Evolutionary conservation across 1,140 invertebrate species (phyloP).

Genomic region (Drosophila obscura): DNA sequence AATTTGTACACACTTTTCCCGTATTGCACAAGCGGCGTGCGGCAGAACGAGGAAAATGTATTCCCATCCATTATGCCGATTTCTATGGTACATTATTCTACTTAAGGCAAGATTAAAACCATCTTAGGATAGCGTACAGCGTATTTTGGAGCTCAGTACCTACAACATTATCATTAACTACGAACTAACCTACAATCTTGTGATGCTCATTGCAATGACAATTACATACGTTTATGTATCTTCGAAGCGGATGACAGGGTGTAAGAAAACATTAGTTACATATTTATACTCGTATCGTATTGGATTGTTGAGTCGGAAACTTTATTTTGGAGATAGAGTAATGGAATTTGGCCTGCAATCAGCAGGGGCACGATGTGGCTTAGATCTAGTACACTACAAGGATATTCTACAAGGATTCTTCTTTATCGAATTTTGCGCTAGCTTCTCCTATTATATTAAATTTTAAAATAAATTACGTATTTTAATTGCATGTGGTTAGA

Average conservation of each 20-base stretch:
- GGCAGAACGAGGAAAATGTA: slow-evolving; percentile 6
- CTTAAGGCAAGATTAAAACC: slow-evolving; percentile 80
- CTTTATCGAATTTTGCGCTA: slow-evolving; percentile 68
- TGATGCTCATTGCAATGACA: slow-evolving; percentile 52
- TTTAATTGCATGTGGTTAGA: slow-evolving; percentile 68
- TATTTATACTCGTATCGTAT: slow-evolving; percentile 24
- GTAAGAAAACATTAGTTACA: background rate
- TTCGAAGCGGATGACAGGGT: slow-evolving; percentile 30
- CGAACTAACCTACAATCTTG: slow-evolving; percentile 41
- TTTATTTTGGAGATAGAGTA: too few relatives aligned
- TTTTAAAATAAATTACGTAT: slow-evolving; percentile 81
- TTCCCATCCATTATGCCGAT: slow-evolving; percentile 9
- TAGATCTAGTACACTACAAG: slow-evolving; percentile 13
- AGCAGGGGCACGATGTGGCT: slow-evolving; percentile 3
- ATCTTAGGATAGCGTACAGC: slow-evolving; percentile 70
- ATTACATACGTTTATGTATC: slow-evolving; percentile 57
- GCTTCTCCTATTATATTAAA: slow-evolving; percentile 73
- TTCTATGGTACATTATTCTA: slow-evolving; percentile 60
- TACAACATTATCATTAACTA: slow-evolving; percentile 45
- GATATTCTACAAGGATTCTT: slow-evolving; percentile 55
- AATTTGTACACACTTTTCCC: slow-evolving; percentile 36
- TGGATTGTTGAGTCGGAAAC: slow-evolving; percentile 12
- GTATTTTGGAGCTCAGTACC: slow-evolving; percentile 60
- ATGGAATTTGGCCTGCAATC: too few relatives aligned
- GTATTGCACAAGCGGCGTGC: background rate